phyloP scores from a whole-genome alignment of 2,888 invertebrate genomes.

The Acanthosepion lycidas region DNA sequence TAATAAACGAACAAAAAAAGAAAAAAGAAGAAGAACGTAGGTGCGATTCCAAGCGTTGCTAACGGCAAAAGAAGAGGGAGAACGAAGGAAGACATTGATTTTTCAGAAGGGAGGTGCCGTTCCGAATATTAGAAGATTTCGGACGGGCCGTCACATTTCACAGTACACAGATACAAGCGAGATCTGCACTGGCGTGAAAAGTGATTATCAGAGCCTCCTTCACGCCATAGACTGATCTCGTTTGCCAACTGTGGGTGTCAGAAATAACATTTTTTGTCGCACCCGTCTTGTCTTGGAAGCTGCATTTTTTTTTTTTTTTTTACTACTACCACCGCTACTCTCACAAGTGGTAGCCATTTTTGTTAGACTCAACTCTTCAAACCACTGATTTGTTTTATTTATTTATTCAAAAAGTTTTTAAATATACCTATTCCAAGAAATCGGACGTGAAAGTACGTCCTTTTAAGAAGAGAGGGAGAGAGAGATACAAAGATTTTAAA shows the following conservation, averaged over 20 bases:
- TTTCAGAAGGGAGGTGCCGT: not conserved
- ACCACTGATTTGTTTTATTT: not conserved
- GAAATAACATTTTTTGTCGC: conserved; percentile 33
- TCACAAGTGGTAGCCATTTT: conserved; percentile 16
- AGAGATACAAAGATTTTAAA: not conserved
- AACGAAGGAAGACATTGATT: too few species aligned
- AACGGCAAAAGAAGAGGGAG: not conserved
- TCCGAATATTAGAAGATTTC: not conserved
- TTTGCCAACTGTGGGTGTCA: not conserved
- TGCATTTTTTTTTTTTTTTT: too few species aligned
- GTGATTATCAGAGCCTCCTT: not conserved
- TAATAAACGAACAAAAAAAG: not conserved
- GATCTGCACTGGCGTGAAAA: conserved; percentile 8
- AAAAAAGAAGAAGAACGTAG: not conserved
- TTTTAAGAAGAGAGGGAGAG: not conserved
- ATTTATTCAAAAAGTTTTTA: not conserved
- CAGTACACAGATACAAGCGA: not conserved
- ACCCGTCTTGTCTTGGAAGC: not conserved
- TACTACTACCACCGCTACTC: conserved; percentile 17
- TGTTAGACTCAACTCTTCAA: not conserved
- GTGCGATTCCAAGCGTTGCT: not conserved
- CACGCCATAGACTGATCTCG: conserved; percentile 33
- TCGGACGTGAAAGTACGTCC: not conserved
- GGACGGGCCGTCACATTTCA: not conserved
- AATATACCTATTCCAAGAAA: not conserved